Evolutionary conservation across 2,797 vertebrate species (phyloP).

Genomic region (Muraenolepis orangiensis): DNA sequence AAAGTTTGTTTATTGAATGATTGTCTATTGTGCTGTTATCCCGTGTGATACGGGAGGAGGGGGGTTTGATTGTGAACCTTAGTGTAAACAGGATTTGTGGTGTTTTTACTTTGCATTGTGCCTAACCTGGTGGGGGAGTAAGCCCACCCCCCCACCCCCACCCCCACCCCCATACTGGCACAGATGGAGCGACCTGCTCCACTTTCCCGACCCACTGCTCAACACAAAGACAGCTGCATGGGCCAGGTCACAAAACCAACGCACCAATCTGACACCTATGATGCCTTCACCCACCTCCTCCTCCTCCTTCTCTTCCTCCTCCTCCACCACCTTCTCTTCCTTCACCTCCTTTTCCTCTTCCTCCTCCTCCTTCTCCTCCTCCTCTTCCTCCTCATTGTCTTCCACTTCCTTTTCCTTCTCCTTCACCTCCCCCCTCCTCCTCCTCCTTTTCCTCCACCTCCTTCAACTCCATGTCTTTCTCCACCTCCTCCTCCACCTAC

Average conservation of each 20-base stretch:
- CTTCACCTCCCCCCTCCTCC: no score
- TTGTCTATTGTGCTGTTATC: constrained; percentile 45
- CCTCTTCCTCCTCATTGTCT: not conserved
- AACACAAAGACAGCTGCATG: constrained; percentile 47
- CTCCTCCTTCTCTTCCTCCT: not conserved
- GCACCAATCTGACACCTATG: constrained; percentile 10
- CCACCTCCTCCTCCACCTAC: no score
- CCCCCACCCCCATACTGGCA: constrained; percentile 7
- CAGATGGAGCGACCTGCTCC: constrained; percentile 58
- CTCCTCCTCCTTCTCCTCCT: not conserved
- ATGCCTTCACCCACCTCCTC: constrained; percentile 3
- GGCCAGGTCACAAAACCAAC: constrained; percentile 18
- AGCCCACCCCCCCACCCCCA: not conserved
- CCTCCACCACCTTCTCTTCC: not conserved
- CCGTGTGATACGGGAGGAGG: constrained; percentile 71
- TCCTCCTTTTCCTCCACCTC: no score
- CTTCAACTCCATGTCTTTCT: no score
- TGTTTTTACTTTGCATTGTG: constrained; percentile 83
- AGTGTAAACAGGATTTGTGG: constrained; percentile 82
- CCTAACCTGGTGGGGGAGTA: constrained; percentile 31
- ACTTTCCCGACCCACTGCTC: constrained; percentile 31
- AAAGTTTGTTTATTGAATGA: constrained; percentile 19
- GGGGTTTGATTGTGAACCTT: constrained; percentile 78
- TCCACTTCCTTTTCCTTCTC: no score
- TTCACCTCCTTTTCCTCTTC: not conserved